Percentiles rank a stretch among this genome's conserved stretches.
phyloP scores from a whole-genome alignment of 2,888 invertebrate species.

The Pemphredon lugubris region DNA sequence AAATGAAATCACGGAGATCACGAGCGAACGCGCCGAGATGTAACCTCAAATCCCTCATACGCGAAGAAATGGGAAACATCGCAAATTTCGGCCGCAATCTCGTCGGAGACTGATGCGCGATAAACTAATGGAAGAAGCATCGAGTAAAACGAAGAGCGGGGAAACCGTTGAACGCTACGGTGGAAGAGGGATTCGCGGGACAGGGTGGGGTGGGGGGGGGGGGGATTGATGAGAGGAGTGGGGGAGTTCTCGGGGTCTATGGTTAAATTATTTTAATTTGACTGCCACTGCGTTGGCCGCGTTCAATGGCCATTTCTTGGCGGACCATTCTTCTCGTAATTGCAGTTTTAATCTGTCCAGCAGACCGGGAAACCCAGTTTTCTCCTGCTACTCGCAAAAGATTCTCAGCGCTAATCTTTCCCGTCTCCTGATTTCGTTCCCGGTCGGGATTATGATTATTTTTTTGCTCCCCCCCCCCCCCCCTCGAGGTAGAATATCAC shows the following conservation, averaged over 20 bases:
- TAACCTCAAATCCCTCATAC: constrained; percentile 48
- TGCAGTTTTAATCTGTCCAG: constrained; percentile 74
- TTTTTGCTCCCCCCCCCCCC: too few relatives aligned
- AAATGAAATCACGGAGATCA: constrained; percentile 2
- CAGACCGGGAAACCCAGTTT: constrained; percentile 64
- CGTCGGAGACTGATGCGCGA: background rate
- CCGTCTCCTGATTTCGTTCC: constrained; percentile 22
- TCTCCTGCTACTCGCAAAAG: constrained; percentile 30
- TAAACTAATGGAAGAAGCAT: background rate
- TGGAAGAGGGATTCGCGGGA: constrained; percentile 3
- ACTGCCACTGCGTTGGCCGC: constrained; percentile 54
- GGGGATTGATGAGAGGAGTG: constrained; percentile 5
- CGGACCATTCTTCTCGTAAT: constrained; percentile 73
- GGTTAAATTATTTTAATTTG: constrained; percentile 73
- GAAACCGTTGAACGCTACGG: constrained; percentile 13
- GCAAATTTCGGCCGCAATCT: constrained; percentile 40
- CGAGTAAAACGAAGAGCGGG: background rate
- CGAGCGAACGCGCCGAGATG: constrained; percentile 10
- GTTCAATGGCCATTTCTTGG: constrained; percentile 68
- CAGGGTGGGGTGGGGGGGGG: too few relatives aligned
- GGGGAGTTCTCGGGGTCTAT: constrained; percentile 41
- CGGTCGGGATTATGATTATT: constrained; percentile 10
- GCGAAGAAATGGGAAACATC: constrained; percentile 8
- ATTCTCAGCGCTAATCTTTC: constrained; percentile 47
- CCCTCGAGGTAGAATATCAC: constrained; percentile 7